Base-by-base conservation (phyloP, 2,797 vertebrate genomes). In the Ctenopoma kingsleyae region DNA sequence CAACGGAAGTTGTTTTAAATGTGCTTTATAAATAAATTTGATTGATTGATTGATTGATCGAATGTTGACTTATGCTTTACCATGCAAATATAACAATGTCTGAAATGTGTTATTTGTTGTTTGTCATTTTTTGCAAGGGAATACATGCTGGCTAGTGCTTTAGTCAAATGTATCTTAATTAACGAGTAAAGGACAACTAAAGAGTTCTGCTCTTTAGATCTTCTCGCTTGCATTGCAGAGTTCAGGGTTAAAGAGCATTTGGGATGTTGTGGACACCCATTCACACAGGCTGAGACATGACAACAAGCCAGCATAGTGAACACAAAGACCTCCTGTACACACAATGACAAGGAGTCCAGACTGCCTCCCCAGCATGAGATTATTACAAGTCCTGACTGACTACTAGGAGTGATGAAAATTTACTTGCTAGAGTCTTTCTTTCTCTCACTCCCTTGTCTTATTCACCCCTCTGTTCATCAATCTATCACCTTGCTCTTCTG, bases 341-440 rank as follows among this genome's bases (percentile, higher is more conserved):
- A 68, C 76, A 67, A 73, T 66, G 83, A 81, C 77, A 84, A 71
- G 67, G 82, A 80, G 80, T 66, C 83, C 89, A 86, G 84, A 88
- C 84, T 89, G 87, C 73, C 20, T 75, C 76, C 86, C 57, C 88
- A 87, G 89, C 83, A 47, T 83, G 86, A 78, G 76, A 78, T 75
- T 75, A 80, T 85, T 25, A 70, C 80, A 52, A 82, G 85, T 90
- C 84, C 78, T 65, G 19, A 38, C 27, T 82, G 88, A 82, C 76
- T 78, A 83, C 80, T 59, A 80, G 69, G 72, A 84, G 80, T 36
- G 74, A 84, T 53, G 71, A 80, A 80, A 76, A 80, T 59, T 23
- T 58, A 71, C 67, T 81, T 4, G 32, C 61, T 51, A 60, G 70
- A 32, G 32, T 43, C 62, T 71, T 69, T 72, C 50, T 65, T 59